Evolutionary conservation across 2,797 vertebrate species (phyloP), one percentile per base, ranked within the genome.

Genomic region (Alcedo atthis): DNA sequence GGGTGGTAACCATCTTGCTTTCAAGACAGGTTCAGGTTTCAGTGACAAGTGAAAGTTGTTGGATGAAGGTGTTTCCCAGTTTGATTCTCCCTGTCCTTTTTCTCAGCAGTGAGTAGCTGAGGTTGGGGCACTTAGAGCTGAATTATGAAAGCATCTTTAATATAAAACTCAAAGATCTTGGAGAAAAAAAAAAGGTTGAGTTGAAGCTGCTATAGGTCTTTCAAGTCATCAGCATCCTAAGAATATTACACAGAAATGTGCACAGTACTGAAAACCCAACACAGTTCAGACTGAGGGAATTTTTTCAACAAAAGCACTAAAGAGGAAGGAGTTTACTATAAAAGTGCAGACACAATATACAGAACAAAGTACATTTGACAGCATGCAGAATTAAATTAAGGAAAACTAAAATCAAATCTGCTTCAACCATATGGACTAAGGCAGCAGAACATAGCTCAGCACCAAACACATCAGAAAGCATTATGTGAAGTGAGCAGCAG

Each of bases 321-420:
- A 68, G 40, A 94, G 92, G 76, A 96, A 81, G 71, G 63, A 93
- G 68, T 92, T 93, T 92, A 82, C 90, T 91, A 85, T 80, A 71
- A 80, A 93, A 94, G 70, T 28, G n/a, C 74, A 94, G 90, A 90
- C 70, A 88, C 69, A 94, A 94, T 89, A 85, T 85, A 94, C 58
- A 92, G 93, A 94, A 95, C 92, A 94, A 96, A 93, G 89, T 83
- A 87, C 58, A 62, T 94, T 37, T 94, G 94, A 96, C 93, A 96
- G 87, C 81, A 93, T 59, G 81, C 90, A 94, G 92, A 94, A 94
- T 87, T 94, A 95, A 95, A 89, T 90, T 89, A 95, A 74, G 90
- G 76, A 91, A 93, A 96, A 93, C 88, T 85, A 92, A 96, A 96
- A 94, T 94, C 88, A 94, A 96, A 94, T 93, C 92, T 94, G 95